Conservation (phyloP, 2,888 invertebrate species). For the Liodrosophila aerea region DNA sequence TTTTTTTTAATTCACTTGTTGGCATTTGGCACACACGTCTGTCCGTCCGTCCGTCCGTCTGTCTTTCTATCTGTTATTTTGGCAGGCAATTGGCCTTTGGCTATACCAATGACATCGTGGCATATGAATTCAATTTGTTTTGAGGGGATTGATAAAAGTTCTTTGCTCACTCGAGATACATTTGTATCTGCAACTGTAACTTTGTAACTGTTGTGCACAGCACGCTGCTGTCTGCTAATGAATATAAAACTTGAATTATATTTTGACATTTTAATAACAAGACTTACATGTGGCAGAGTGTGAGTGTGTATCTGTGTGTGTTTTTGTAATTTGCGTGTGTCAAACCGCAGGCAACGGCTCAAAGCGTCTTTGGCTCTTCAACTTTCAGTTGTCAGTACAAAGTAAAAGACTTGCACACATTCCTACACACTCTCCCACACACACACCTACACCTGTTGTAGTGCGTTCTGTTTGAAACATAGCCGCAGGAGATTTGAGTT, state of each 20-base stretch:
- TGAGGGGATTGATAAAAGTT: conserved; percentile 47
- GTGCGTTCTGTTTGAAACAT: conserved; percentile 2
- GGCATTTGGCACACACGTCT: conserved; percentile 19
- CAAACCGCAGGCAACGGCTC: conserved; percentile 25
- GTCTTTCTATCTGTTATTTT: neutral
- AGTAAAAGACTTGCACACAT: neutral
- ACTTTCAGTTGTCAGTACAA: conserved; percentile 9
- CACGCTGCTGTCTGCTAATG: conserved; percentile 40
- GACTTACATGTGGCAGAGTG: conserved; percentile 10
- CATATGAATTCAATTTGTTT: conserved; percentile 44
- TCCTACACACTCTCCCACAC: neutral
- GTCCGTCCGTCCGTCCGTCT: neutral
- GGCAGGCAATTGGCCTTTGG: conserved; percentile 20
- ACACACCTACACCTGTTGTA: conserved; percentile 10
- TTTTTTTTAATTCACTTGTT: conserved; percentile 53
- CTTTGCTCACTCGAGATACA: conserved; percentile 15
- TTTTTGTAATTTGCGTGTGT: conserved; percentile 16
- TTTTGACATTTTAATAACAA: conserved; percentile 53
- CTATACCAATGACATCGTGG: conserved; percentile 14
- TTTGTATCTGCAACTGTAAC: conserved; percentile 3
- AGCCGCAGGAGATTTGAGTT: conserved; percentile 13
- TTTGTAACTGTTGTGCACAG: neutral
- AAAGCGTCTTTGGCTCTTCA: conserved; percentile 2
- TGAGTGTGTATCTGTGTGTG: conserved; percentile 14
- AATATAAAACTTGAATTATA: conserved; percentile 44